Conservation (phyloP, 1,140 invertebrate species). For the Subanguina moxae region DNA sequence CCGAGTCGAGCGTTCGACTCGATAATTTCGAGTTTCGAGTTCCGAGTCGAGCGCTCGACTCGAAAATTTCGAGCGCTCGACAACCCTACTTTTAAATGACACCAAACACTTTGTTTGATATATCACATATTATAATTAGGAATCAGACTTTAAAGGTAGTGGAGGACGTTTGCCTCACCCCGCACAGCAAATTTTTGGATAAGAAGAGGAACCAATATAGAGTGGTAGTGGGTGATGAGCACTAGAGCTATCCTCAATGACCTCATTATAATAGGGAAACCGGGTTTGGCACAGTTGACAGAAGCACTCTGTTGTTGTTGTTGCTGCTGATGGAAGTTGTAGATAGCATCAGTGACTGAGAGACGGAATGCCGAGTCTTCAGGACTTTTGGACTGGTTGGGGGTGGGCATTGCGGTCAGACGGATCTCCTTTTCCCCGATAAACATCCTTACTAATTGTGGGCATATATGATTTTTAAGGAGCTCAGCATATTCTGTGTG, state of each 20-base stretch:
- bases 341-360: slow-evolving; percentile 22
- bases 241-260: slow-evolving; percentile 85
- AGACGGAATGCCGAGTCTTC: slow-evolving; percentile 6
- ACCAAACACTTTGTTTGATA: too few species aligned
- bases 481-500: slow-evolving; percentile 89
- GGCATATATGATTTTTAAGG: slow-evolving; percentile 91
- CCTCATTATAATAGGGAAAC: slow-evolving; percentile 92
- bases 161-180: too few species aligned
- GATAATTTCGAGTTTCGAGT: too few species aligned
- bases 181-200: too few species aligned
- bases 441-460: slow-evolving; percentile 92
- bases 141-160: too few species aligned
- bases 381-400: slow-evolving; percentile 5
- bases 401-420: background rate
- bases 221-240: slow-evolving; percentile 87
- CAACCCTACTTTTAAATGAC: too few species aligned
- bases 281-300: slow-evolving; percentile 68
- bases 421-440: slow-evolving; percentile 78
- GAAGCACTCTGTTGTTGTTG: slow-evolving; percentile 1
- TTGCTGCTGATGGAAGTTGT: slow-evolving; percentile 69
- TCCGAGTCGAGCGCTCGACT: too few species aligned
- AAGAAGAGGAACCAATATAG: slow-evolving; percentile 71
- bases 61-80: too few species aligned
- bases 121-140: too few species aligned
- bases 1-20: too few species aligned